Evolutionary conservation across 23 tunicate species (phyloP).

Genomic region (Botrylloides violaceus): DNA sequence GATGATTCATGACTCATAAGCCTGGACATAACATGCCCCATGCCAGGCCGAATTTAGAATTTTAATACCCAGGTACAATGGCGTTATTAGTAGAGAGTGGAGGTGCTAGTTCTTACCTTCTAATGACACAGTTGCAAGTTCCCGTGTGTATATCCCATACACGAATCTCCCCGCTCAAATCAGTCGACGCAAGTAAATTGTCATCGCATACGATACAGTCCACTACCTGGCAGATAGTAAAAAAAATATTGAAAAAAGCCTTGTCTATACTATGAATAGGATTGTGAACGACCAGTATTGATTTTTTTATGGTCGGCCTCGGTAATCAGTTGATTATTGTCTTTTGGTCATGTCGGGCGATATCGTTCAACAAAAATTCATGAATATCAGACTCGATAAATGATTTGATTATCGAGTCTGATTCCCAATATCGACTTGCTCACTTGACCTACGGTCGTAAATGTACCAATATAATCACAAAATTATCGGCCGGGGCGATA

Average conservation of each 20-base stretch:
- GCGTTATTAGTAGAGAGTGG: no score
- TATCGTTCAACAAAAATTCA: neutral
- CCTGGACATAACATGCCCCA: no score
- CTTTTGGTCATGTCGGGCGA: neutral
- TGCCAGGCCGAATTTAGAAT: no score
- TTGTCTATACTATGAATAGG: neutral
- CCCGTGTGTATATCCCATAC: slow-evolving; percentile 93
- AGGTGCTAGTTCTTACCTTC: slow-evolving; percentile 2
- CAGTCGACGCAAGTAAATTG: slow-evolving; percentile 51
- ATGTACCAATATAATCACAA: no score
- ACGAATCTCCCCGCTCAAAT: slow-evolving; percentile 69
- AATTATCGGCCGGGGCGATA: no score
- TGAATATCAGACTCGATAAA: no score
- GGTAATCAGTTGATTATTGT: neutral
- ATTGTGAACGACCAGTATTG: neutral
- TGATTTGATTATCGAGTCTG: no score
- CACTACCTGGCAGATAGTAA: slow-evolving; percentile 10
- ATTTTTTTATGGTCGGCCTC: neutral
- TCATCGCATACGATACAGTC: slow-evolving; percentile 54
- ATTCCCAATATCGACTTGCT: no score
- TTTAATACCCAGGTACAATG: no score
- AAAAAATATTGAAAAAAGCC: neutral
- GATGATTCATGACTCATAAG: no score
- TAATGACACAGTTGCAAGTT: slow-evolving; percentile 50
- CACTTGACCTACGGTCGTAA: no score